Evolutionary conservation across 1,140 invertebrate species (phyloP), one percentile per base, ranked within the genome.

Genomic region (Copidosoma floridanum): DNA sequence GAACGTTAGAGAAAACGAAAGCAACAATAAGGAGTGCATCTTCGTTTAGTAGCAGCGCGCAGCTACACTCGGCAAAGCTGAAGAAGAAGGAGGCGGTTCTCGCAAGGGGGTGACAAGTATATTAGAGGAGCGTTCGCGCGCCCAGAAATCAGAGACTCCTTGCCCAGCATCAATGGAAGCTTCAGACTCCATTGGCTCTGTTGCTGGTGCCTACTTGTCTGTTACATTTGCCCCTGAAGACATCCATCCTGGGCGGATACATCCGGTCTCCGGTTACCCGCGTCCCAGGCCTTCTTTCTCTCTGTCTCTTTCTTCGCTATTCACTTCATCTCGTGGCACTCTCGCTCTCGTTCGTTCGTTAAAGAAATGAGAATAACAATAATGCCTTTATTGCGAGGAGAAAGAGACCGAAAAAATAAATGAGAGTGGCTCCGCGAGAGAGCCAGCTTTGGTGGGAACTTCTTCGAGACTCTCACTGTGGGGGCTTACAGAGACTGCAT

Each of bases 231-330:
- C 68, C 70, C 71, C 68, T 75, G 66, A 16, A 72, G 71, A 73
- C 70, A 73, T 71, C 71, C 72, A 78, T 78, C 77, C 71, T 78
- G 77, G 78, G 77, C 78, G 77, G 73, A 60, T 66, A 80, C 78
- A 80, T 80, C 78, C 78, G 78, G 78, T 73, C 73, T 80, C 77
- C 68, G 69, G 71, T 79, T 79, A 75, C 77, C 65, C 57, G n/a
- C n/a, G n/a, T n/a, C n/a, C n/a, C n/a, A n/a, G n/a, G n/a, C n/a
- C n/a, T n/a, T n/a, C n/a, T n/a, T n/a, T n/a, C n/a, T n/a, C n/a
- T n/a, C n/a, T n/a, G n/a, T n/a, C n/a, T n/a, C n/a, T n/a, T n/a
- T n/a, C n/a, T n/a, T n/a, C n/a, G n/a, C n/a, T n/a, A n/a, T n/a
- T n/a, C n/a, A n/a, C n/a, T n/a, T 77, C 75, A 74, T 59, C 68